Base-by-base conservation (phyloP, 2,888 invertebrate species). In the Standfussiana lucernea region DNA sequence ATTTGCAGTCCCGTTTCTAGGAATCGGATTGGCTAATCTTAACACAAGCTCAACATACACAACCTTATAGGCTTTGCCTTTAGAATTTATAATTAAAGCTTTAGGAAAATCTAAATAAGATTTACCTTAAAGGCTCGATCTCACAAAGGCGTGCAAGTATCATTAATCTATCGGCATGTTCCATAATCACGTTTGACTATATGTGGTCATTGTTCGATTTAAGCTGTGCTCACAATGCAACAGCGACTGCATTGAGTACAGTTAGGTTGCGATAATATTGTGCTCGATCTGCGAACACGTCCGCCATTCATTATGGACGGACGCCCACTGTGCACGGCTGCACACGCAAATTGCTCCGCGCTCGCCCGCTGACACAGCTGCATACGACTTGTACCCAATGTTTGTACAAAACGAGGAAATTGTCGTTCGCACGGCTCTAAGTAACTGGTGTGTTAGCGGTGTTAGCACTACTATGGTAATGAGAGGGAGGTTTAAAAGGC, bases 261-360 rank as follows among this genome's bases (percentile, higher is more conserved):
- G 86, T 92, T 90, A 87, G 88, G 85, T 88, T 88, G 88, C 83
- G 88, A 91, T 90, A 90, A 90, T 90, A 90, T 91, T 92, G 91
- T 91, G 92, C 91, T 90, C 89, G 91, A 93, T 93, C 89, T 92
- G 91, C 89, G 90, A 92, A 92, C 92, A 92, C 92, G 93, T 92
- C 91, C 88, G 89, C 92, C 91, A 93, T 94, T 94, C 93, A 95
- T 95, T 94, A 94, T 92, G 90, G 90, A 87, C 89, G 95, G 93
- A 93, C 95, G 93, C 94, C 95, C 92, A 95, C 94, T 94, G 95
- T 93, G 95, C 95, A 93, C 94, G 90, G 93, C 90, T 94, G 95
- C 95, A 94, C 95, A 94, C 94, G 94, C 95, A 95, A 96, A 95
- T 95, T 95, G 94, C 93, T 92, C 91, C 83, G 90, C 89, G 92